Percentiles rank a stretch among this genome's conserved stretches.
These are phyloP conservation scores for Tarsius wallacei DNA, from an alignment of 2,797 vertebrate species.

Conservation along the genomic window DNA sequence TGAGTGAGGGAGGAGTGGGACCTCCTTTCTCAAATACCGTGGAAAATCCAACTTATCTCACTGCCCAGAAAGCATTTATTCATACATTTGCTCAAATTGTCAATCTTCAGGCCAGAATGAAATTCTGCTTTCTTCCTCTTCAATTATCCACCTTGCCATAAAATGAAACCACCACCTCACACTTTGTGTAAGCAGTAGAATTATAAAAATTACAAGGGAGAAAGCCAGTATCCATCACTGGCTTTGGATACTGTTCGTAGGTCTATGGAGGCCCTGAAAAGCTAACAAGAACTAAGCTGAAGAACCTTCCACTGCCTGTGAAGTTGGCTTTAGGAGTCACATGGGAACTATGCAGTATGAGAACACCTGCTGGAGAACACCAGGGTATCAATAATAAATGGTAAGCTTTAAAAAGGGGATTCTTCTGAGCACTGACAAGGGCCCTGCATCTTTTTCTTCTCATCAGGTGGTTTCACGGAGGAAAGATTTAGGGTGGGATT, in stretches of 20 bases:
- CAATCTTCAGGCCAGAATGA: neutral
- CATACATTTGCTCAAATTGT: slow-evolving; percentile 33
- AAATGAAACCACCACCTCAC: slow-evolving; percentile 27
- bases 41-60: slow-evolving; percentile 22
- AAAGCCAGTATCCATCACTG: neutral
- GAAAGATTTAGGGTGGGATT: slow-evolving; percentile 59
- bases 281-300: slow-evolving; percentile 18
- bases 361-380: slow-evolving; percentile 69
- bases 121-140: slow-evolving; percentile 28
- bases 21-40: neutral
- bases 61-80: slow-evolving; percentile 16
- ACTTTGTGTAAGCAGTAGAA: neutral
- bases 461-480: slow-evolving; percentile 61
- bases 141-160: neutral
- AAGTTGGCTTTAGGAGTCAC: slow-evolving; percentile 50
- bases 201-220: slow-evolving; percentile 22
- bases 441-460: neutral
- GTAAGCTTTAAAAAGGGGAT: slow-evolving; percentile 58
- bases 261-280: neutral
- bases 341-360: neutral
- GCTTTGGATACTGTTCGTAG: neutral
- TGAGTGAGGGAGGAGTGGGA: neutral
- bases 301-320: slow-evolving; percentile 45
- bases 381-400: slow-evolving; percentile 76
- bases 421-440: slow-evolving; percentile 60